A percentile compares a stretch with the other conserved stretches of the same genome.
Conservation (phyloP, 30 jellyfish, hydroid and myxozoan genomes). For the Turritopsis rubra region DNA sequence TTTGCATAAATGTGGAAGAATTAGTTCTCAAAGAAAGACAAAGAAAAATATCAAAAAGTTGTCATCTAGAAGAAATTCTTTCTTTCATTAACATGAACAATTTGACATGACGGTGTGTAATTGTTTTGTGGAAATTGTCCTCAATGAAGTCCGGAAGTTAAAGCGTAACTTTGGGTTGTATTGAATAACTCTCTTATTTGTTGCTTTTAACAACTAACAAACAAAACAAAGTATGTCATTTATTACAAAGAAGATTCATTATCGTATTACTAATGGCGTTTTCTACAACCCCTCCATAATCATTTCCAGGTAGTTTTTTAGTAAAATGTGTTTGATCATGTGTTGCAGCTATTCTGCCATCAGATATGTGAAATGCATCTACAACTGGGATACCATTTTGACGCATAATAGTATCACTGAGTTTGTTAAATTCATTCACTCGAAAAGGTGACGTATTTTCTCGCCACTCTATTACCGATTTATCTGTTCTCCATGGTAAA, state of each 20-base stretch:
- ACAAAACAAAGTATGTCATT: neutral
- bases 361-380: conserved; percentile 81
- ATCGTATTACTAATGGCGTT: conserved; percentile 73
- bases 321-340: conserved; percentile 91
- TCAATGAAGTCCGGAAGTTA: too few relatives aligned
- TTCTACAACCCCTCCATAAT: conserved; percentile 93
- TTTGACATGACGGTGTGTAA: too few relatives aligned
- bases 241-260: conserved; percentile 57
- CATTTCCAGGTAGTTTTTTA: conserved; percentile 78
- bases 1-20: neutral
- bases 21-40: too few relatives aligned
- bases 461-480: conserved; percentile 81
- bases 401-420: conserved; percentile 57
- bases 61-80: too few relatives aligned
- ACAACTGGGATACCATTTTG: conserved; percentile 52
- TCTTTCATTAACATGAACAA: too few relatives aligned
- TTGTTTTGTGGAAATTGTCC: too few relatives aligned
- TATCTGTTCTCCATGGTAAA: conserved; percentile 91
- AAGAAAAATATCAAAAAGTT: too few relatives aligned
- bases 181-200: neutral
- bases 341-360: conserved; percentile 82
- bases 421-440: conserved; percentile 56
- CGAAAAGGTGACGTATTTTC: conserved; percentile 93
- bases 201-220: neutral
- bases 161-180: neutral